phyloP scores from a whole-genome alignment of 2,113 vertebrate genomes.

The Colius striatus region DNA sequence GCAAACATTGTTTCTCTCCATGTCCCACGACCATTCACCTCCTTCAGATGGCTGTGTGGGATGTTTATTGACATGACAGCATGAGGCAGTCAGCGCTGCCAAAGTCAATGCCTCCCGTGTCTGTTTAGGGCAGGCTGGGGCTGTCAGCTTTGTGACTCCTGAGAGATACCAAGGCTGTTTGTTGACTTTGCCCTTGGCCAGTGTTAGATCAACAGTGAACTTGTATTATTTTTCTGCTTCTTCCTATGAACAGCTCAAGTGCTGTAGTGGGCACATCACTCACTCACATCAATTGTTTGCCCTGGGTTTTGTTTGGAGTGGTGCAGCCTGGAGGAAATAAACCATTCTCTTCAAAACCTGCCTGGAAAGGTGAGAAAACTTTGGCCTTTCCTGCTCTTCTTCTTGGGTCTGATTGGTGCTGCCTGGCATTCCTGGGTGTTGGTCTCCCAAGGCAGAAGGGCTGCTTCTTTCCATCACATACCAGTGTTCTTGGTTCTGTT shows the following conservation, averaged over 20 bases:
- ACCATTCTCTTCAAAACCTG: not conserved
- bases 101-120: not conserved
- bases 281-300: conserved; percentile 8
- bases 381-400: not conserved
- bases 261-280: not conserved
- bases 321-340: not conserved
- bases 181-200: conserved; percentile 37
- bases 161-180: conserved; percentile 28
- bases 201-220: conserved; percentile 27
- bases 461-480: not conserved
- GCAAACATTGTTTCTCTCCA: not conserved
- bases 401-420: not conserved
- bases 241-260: not conserved
- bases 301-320: conserved; percentile 11
- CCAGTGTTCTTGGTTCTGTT: not conserved
- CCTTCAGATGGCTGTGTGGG: not conserved
- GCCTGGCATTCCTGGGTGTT: not conserved
- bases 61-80: conserved; percentile 48
- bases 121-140: not conserved
- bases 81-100: not conserved
- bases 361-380: not conserved
- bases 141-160: not conserved
- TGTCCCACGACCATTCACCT: not conserved
- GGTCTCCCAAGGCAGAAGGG: not conserved
- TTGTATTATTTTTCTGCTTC: conserved; percentile 41